Base-by-base conservation (phyloP, 1,140 invertebrate genomes). In the Aphis gossypii region DNA sequence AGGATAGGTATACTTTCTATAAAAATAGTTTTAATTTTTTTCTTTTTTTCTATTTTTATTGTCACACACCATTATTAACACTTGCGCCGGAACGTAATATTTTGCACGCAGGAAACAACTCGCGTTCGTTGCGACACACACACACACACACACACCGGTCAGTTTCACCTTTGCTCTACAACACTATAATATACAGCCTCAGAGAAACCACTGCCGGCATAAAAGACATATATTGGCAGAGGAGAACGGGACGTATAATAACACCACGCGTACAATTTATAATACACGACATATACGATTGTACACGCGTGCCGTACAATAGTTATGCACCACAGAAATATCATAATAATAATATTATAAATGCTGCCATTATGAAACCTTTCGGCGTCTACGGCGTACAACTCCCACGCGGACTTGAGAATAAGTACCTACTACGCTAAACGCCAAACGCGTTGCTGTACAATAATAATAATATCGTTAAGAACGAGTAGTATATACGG, bases 121-220 rank as follows among this genome's bases (percentile, higher is more conserved):
- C 48, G 48, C 48, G 46, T 11, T 8, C 60, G 44, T 82, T 48
- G 90, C 41, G 56, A 91, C 90, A 76, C 60, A 56, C 56, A 46
- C 46, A 46, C 46, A 9, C 11, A 91, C 90, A 68, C 60, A 76
- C 88, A 2, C 56, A 60, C 46, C 44, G 41, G 38, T 60, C 44
- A 35, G 90, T 92, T 91, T 92, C 90, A 92, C 90, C 90, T 92
- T 92, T 92, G 54, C 68, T 51, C 54, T 8, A 14, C 60, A n/a
- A 23, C 21, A 51, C 54, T 54, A 54, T 9, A 23, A 46, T 51
- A 51, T 18, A 48, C 38, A 23, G 46, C 48, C 46, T 0, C 35
- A 30, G 44, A 87, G 23, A 30, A 87, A 48, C 21, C 44, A 48
- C 46, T 30, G n/a, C 1, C 60, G 56, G 25, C 56, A 11, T 60